These are phyloP conservation scores for Diachrysia chrysitis DNA, from an alignment of 2,888 invertebrate genomes.

Conservation along the genomic window DNA sequence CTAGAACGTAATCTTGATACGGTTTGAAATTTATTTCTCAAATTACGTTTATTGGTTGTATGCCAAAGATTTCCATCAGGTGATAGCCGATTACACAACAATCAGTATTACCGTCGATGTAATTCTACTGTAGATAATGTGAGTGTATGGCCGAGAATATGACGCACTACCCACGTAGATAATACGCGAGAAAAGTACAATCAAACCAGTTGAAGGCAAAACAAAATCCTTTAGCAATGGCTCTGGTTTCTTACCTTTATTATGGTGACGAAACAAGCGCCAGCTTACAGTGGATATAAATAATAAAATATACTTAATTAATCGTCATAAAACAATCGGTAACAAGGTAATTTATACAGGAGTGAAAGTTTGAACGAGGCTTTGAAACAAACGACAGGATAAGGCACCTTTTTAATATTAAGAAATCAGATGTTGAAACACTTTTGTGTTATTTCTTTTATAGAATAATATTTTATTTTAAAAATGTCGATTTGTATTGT, in stretches of 20 bases:
- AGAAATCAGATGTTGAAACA: background rate
- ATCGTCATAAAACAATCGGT: slow-evolving; percentile 32
- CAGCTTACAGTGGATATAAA: slow-evolving; percentile 9
- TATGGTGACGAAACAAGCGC: slow-evolving; percentile 21
- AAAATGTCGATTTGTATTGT: background rate
- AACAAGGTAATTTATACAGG: slow-evolving; percentile 20
- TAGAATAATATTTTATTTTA: background rate
- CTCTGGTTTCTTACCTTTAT: slow-evolving; percentile 15
- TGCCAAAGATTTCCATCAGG: slow-evolving; percentile 31
- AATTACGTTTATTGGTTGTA: slow-evolving; percentile 24
- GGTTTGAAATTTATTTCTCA: background rate
- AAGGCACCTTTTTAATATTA: slow-evolving; percentile 11
- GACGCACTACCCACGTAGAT: slow-evolving; percentile 50
- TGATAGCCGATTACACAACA: slow-evolving; percentile 49
- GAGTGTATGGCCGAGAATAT: slow-evolving; percentile 55
- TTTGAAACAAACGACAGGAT: slow-evolving; percentile 12
- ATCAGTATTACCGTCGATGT: slow-evolving; percentile 33
- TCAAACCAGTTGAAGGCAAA: slow-evolving; percentile 22
- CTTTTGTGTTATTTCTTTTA: background rate
- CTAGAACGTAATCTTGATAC: slow-evolving; percentile 4
- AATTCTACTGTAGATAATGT: slow-evolving; percentile 46
- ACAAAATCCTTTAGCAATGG: slow-evolving; percentile 14
- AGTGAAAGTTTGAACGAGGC: slow-evolving; percentile 33
- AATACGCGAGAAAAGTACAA: slow-evolving; percentile 44
- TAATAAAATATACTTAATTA: slow-evolving; percentile 28